Percentiles rank a stretch among this genome's conserved stretches.
phyloP scores from a whole-genome alignment of 1,140 invertebrate genomes.

The Caenorhabditis elegans region DNA sequence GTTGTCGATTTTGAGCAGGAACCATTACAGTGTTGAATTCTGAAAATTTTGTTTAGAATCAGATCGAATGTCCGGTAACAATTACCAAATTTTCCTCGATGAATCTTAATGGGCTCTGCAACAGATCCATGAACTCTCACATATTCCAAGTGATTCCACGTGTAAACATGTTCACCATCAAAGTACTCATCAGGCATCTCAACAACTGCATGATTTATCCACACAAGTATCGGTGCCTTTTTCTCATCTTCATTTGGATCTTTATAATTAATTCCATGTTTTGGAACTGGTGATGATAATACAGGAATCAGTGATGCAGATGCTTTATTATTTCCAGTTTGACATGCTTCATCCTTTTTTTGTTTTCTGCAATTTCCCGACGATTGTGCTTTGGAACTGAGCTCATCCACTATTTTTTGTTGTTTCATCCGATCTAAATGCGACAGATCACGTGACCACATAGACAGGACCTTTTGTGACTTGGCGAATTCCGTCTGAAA shows the following conservation, averaged over 20 bases:
- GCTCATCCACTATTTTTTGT: neutral
- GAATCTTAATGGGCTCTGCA: neutral
- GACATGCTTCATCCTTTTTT: neutral
- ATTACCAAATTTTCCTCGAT: neutral
- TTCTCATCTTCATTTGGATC: neutral
- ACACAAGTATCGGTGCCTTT: neutral
- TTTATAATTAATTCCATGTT: neutral
- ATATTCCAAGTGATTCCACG: neutral
- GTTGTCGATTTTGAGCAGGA: neutral
- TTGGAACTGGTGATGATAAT: no score
- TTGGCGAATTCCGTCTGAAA: neutral
- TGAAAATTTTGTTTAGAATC: neutral
- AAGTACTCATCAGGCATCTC: slow-evolving; percentile 8
- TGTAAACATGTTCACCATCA: neutral
- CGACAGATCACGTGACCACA: neutral
- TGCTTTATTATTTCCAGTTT: neutral
- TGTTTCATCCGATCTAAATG: neutral
- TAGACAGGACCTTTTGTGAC: neutral
- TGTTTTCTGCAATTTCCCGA: no score
- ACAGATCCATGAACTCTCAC: neutral
- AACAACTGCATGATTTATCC: neutral
- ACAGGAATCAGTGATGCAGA: neutral
- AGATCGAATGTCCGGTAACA: neutral
- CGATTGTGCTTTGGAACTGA: neutral
- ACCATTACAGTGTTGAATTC: neutral